Evolutionary conservation across 2,113 vertebrate genomes (phyloP).

Genomic region (Casuarius casuarius): DNA sequence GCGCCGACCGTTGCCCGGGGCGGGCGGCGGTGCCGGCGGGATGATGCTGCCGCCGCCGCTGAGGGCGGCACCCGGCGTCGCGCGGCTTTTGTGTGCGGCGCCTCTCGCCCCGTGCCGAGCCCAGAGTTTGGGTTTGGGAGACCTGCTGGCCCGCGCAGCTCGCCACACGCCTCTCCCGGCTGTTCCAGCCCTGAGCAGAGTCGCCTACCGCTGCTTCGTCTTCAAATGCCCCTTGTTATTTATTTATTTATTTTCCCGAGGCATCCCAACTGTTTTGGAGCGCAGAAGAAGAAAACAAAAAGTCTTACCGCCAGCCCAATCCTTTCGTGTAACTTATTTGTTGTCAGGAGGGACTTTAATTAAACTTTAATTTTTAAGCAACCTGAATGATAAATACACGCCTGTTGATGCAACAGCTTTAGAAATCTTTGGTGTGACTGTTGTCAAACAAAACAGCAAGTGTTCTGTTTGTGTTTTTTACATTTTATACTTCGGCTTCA

Average conservation of each 20-base stretch:
- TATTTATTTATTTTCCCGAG: too few species aligned
- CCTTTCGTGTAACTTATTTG: background rate
- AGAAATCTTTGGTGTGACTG: background rate
- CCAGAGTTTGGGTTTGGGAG: background rate
- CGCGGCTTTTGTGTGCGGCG: too few species aligned
- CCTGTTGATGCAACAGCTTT: background rate
- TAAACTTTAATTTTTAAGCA: too few species aligned
- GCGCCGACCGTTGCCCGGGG: background rate
- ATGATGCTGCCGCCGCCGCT: background rate
- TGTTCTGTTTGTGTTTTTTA: background rate
- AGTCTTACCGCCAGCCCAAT: background rate
- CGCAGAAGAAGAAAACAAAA: too few species aligned
- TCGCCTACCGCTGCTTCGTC: background rate
- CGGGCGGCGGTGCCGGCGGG: background rate
- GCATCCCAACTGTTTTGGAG: background rate
- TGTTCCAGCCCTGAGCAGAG: background rate
- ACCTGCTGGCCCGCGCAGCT: too few species aligned
- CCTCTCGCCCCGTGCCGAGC: too few species aligned
- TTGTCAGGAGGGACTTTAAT: too few species aligned
- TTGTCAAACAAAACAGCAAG: background rate
- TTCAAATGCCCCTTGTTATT: background rate
- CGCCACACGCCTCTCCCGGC: background rate
- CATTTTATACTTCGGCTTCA: accelerated
- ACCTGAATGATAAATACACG: background rate
- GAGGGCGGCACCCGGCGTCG: too few species aligned